Base-by-base conservation (phyloP, 1,140 invertebrate species). In the Zaprionus taronus region DNA sequence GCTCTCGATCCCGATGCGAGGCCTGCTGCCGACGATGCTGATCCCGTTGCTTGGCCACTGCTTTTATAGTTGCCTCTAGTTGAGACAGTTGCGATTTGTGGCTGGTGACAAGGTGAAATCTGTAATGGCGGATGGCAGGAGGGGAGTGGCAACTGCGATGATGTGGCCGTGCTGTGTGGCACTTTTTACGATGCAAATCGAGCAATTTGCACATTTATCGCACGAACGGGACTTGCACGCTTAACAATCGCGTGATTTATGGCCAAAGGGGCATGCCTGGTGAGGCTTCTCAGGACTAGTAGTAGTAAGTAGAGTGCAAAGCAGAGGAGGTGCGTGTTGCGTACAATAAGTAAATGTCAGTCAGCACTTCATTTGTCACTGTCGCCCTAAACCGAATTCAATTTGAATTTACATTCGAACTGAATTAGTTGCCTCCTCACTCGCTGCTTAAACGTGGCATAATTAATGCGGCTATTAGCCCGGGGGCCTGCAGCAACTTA, bases 171-270 rank as follows among this genome's bases (percentile, higher is more conserved):
- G 77, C 41, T 41, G 62, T 31, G 41, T 76, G 67, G 26, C 67
- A 71, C 67, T 87, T 89, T 89, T 89, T 89, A 85, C 79, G 79
- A 90, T 89, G 81, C 79, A 90, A 89, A 89, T 90, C 85, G 81
- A 89, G 70, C 81, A 90, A 89, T 85, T 89, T 91, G 86, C 85
- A 89, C 85, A 90, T 89, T 89, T 89, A 89, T 89, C 85, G 78
- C 70, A 51, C 72, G 55, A 80, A 75, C 69, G 72, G 71, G 72
- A 81, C 74, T 83, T 80, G 83, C 83, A 86, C 72, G 83, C 79
- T 89, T 90, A 90, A 77, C 70, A 75, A 70, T 70, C 65, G 72
- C 81, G 72, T 89, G 85, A 89, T 89, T 89, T 89, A 89, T 89
- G 81, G 68, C 58, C 31, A 38, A 26, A 20, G 12, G n/a, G 28